Base-by-base conservation (phyloP, 2,888 invertebrate genomes). In the Lithophane leautieri region DNA sequence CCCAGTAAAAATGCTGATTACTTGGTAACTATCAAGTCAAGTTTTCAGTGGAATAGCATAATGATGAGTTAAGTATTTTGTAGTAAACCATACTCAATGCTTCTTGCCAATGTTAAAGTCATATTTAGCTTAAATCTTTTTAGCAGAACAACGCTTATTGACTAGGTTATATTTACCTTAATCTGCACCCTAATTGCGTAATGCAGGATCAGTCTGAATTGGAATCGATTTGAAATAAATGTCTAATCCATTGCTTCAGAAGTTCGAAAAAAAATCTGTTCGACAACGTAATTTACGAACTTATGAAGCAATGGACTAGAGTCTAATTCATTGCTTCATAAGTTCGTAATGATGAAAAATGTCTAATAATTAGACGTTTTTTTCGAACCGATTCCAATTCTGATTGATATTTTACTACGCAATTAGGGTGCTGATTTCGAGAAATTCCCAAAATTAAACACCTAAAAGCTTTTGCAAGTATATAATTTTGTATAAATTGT, bases 1-100 rank as follows among this genome's bases (percentile, higher is more conserved):
- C n/a, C n/a, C n/a, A n/a, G n/a, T n/a, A 54, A 11, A 73, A 73
- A 60, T 28, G 28, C 40, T 73, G n/a, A 60, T 73, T 44, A 19
- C 40, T 28, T 60, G 11, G 70, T 34, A 70, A 19, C 25, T 8
- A 70, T 16, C 22, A 28, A 44, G 14, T 4, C 7, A 56, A 72
- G 19, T 68, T 4, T 22, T 67, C 50, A 52, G 50, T 16, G 34
- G 44, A 34, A 34, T 44, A 72, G 19, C 0, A 8, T 42, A 63
- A 19, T 8, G 12, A 47, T 47, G 44, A 25, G 25, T 4, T 25
- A 50, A 50, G 8, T 66, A 40, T 25, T 54, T 61, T 72, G 50
- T 25, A 16, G 25, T 40, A 14, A 40, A 47, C 16, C 6, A 40
- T 50, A 34, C 7, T 34, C 9, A 52, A 22, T 60, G 22, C 22